Base-by-base conservation (phyloP, 2,888 invertebrate species). In the Mayetiola destructor region DNA sequence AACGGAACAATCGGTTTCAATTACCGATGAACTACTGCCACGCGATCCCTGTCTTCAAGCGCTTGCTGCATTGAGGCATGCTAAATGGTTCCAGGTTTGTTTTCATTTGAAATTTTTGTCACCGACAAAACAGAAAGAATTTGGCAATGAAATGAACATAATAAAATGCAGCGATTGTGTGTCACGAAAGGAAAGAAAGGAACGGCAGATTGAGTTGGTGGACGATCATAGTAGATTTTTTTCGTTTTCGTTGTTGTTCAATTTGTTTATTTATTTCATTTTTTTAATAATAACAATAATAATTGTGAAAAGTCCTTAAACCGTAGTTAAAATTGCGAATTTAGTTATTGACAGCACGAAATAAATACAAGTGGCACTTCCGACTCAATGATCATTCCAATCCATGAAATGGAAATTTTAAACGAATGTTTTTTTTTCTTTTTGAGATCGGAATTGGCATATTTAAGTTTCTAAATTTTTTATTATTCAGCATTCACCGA, bases 1-100 rank as follows among this genome's bases (percentile, higher is more conserved):
- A 75, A 77, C 77, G 75, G 77, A 80, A 82, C 80, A 84, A 58
- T 53, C 60, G 55, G 63, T 64, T 56, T 62, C 63, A 60, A 64
- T 77, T 75, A 76, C 76, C 73, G 79, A 84, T 79, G 95, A 95
- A 80, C 87, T 92, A 76, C 88, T 97, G 80, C 91, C 94, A 84
- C 91, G 92, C 81, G 90, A 92, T 81, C 94, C 94, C 81, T 97
- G 97, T 85, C 88, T 99, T 81, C 88, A 94, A 84, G 96, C 97
- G 80, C 88, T 99, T 80, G 96, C 97, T 80, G 92, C 93, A 79
- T 88, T 99, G 78, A 91, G 99, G 81, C 96, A 95, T 85, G 93
- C 96, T 81, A 99, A 99, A 84, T 99, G 97, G 96, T 99, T 97
- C 88, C 96, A 97, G 92, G 94, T 94, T 80, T 83, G 64, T 64